Percentiles rank a stretch among this genome's conserved stretches.
phyloP scores from a whole-genome alignment of 2,888 invertebrate species.

The Zygogramma bicolorata region DNA sequence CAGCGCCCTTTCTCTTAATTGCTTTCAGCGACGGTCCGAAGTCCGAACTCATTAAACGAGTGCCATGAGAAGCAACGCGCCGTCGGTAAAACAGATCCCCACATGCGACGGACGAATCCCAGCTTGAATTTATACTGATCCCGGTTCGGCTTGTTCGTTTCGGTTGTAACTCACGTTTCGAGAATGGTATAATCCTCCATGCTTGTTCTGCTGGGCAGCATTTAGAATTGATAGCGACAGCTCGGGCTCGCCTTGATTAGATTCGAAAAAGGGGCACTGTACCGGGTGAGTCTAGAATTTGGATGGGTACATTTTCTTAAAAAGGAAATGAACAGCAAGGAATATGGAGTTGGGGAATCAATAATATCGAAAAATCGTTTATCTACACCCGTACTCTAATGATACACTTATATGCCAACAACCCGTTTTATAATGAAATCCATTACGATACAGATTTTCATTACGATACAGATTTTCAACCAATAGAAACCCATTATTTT shows the following conservation, averaged over 20 bases:
- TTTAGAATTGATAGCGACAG: background rate
- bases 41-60: constrained; percentile 59
- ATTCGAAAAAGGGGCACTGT: background rate
- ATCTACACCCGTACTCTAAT: no score
- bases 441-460: no score
- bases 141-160: constrained; percentile 31
- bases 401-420: no score
- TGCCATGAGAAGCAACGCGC: constrained; percentile 54
- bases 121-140: constrained; percentile 49
- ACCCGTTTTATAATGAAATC: no score
- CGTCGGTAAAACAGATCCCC: constrained; percentile 57
- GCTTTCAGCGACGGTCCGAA: constrained; percentile 56
- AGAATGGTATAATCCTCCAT: constrained; percentile 24
- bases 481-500: no score
- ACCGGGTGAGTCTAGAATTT: no score
- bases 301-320: no score
- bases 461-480: no score
- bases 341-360: no score
- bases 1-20: constrained; percentile 58
- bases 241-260: background rate
- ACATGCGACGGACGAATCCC: constrained; percentile 53
- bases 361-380: no score
- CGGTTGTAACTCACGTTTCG: constrained; percentile 33
- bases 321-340: no score
- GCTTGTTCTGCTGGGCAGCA: background rate